A percentile compares a stretch with the other conserved stretches of the same genome.
Evolutionary conservation across 1,140 invertebrate species (phyloP).

Genomic region (Cecropterus lyciades): DNA sequence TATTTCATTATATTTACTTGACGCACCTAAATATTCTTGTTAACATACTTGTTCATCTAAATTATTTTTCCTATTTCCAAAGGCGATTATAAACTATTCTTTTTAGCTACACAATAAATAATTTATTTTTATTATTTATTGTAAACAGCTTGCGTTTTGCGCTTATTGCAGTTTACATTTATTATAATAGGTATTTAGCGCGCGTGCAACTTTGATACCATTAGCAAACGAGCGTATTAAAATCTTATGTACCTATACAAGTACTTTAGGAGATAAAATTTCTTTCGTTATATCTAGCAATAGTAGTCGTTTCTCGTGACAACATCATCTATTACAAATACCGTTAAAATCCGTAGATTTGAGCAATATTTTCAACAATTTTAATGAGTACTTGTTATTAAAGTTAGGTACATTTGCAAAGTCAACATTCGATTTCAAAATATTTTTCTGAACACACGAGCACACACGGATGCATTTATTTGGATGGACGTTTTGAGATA

Average conservation of each 20-base stretch:
- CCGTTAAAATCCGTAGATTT: slow-evolving; percentile 48
- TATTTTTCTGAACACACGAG: slow-evolving; percentile 30
- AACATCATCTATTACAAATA: slow-evolving; percentile 54
- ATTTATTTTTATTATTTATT: slow-evolving; percentile 40
- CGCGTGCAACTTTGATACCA: slow-evolving; percentile 72
- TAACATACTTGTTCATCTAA: slow-evolving; percentile 29
- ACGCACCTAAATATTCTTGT: slow-evolving; percentile 30
- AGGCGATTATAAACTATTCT: slow-evolving; percentile 24
- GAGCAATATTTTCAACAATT: slow-evolving; percentile 61
- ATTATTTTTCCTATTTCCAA: slow-evolving; percentile 38
- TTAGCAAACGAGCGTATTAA: slow-evolving; percentile 69
- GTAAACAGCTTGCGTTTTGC: slow-evolving; percentile 46
- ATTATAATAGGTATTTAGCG: slow-evolving; percentile 43
- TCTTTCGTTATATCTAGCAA: slow-evolving; percentile 60
- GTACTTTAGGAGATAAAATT: slow-evolving; percentile 68
- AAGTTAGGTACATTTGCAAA: slow-evolving; percentile 13
- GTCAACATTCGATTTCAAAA: slow-evolving; percentile 29
- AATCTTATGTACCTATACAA: slow-evolving; percentile 52
- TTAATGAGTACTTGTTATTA: too few relatives aligned
- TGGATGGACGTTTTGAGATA: slow-evolving; percentile 34
- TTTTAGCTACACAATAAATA: slow-evolving; percentile 32
- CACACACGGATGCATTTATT: slow-evolving; percentile 33
- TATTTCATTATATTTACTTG: slow-evolving; percentile 12
- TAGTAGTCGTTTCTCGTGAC: slow-evolving; percentile 57
- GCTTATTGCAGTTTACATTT: slow-evolving; percentile 37